Evolutionary conservation across 2,888 invertebrate genomes (phyloP), one percentile per base, ranked within the genome.

Genomic region (Agrotis ipsilon): DNA sequence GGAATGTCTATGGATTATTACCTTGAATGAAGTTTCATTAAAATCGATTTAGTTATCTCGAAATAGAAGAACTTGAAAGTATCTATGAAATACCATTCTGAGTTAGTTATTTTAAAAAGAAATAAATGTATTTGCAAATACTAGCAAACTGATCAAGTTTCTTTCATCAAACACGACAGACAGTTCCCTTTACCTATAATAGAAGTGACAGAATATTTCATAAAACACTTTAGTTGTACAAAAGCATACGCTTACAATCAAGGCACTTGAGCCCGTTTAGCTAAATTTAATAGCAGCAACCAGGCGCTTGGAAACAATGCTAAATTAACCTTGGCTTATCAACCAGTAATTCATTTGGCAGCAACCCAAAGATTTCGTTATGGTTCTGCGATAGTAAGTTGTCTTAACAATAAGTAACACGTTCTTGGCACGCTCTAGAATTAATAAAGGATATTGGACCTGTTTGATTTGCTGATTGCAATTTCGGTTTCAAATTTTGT

Each of bases 291-390:
- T 86, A 84, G 81, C 65, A 75, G 51, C 52, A 67, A 86, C 82
- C 82, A 80, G 81, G 73, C 76, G 80, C 70, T 78, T 82, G 74
- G 85, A 84, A 89, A 91, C 89, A 90, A 91, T 89, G 89, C 90
- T 85, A 88, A 91, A 91, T 92, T 92, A 92, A 92, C 92, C 91
- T 88, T 87, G 84, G 88, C 89, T 92, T 93, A 93, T 93, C 92
- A 92, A 88, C 89, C 89, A 89, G 91, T 92, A 88, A 90, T 91
- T 92, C 87, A 92, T 93, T 94, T 93, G 93, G 93, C 92, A 69
- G 46, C 11, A 69, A 39, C 80, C 93, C 93, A 93, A 92, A 88
- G 86, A 87, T 84, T 86, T 84, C 80, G 81, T 83, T 81, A 83
- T 76, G 81, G 73, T 82, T 75, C 67, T 68, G 72, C 79, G 80